These are phyloP conservation scores for Anagyrus pseudococci DNA, from an alignment of 2,888 invertebrate genomes.

Conservation along the genomic window DNA sequence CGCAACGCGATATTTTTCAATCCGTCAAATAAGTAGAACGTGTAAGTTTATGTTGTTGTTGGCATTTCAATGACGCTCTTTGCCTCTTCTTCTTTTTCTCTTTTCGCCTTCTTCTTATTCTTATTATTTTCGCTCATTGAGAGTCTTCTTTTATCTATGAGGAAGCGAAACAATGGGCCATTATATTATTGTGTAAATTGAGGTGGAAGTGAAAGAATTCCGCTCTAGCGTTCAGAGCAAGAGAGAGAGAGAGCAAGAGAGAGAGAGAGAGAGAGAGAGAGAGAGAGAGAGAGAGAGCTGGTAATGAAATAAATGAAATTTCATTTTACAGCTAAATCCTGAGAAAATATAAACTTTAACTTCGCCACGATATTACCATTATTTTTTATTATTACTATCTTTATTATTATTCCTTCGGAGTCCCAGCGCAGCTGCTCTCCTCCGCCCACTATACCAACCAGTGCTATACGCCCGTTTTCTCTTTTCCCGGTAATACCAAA, in stretches of 20 bases:
- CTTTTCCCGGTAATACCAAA: constrained; percentile 9
- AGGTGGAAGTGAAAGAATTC: constrained; percentile 30
- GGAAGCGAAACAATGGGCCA: constrained; percentile 36
- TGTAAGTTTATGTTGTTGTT: neutral
- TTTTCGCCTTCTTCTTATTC: constrained; percentile 17
- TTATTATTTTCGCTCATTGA: constrained; percentile 35
- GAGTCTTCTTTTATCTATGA: constrained; percentile 32
- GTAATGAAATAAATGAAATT: constrained; percentile 36
- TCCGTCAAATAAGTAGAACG: constrained; percentile 17
- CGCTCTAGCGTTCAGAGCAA: too few relatives aligned
- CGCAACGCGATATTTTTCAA: constrained; percentile 15
- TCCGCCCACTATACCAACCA: too few relatives aligned
- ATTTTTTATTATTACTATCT: constrained; percentile 31
- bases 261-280: too few relatives aligned
- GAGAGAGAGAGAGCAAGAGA: too few relatives aligned
- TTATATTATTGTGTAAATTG: constrained; percentile 37
- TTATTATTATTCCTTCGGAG: too few relatives aligned
- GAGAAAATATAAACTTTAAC: constrained; percentile 30
- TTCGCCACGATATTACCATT: constrained; percentile 18
- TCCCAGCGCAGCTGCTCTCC: neutral
- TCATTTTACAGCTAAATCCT: constrained; percentile 26
- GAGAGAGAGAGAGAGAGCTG: too few relatives aligned
- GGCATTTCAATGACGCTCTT: too few relatives aligned
- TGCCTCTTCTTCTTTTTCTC: constrained; percentile 5
- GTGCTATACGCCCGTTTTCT: too few relatives aligned